phyloP scores from a whole-genome alignment of 2,797 vertebrate species.

The Saxicola maurus region DNA sequence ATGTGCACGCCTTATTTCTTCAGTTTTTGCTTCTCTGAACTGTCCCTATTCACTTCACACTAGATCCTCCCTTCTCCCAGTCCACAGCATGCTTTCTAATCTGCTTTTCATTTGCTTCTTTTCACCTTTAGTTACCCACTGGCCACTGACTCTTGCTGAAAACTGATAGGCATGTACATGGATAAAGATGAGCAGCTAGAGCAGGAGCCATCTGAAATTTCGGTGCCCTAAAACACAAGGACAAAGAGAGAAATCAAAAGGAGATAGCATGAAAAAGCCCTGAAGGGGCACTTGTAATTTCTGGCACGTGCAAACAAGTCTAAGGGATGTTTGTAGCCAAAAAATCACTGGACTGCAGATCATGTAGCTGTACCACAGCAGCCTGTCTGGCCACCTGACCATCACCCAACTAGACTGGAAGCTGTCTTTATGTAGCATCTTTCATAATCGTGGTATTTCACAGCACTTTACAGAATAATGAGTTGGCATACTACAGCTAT shows the following conservation, averaged over 20 bases:
- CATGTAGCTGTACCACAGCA: background rate
- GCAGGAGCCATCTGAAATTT: background rate
- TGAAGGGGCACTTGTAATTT: background rate
- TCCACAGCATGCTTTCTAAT: background rate
- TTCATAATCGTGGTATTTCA: background rate
- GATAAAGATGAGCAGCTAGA: background rate
- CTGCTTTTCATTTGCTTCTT: slow-evolving; percentile 19
- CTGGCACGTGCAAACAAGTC: background rate
- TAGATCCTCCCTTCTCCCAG: background rate
- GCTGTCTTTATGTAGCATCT: slow-evolving; percentile 15
- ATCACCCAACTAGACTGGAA: background rate
- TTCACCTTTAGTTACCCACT: slow-evolving; percentile 35
- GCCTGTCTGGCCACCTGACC: slow-evolving; percentile 7
- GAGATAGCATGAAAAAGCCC: background rate
- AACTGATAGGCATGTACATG: background rate
- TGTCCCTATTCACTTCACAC: background rate
- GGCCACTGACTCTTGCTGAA: background rate
- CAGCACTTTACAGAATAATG: slow-evolving; percentile 40
- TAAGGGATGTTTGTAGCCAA: background rate
- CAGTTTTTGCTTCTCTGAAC: background rate
- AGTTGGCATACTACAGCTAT: slow-evolving; percentile 31
- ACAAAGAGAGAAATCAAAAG: background rate
- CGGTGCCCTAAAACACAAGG: background rate
- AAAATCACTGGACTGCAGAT: slow-evolving; percentile 33
- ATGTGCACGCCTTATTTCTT: slow-evolving; percentile 39